These are phyloP conservation scores for Pangasius macronema DNA, from an alignment of 2,797 vertebrate genomes.

Conservation along the genomic window DNA sequence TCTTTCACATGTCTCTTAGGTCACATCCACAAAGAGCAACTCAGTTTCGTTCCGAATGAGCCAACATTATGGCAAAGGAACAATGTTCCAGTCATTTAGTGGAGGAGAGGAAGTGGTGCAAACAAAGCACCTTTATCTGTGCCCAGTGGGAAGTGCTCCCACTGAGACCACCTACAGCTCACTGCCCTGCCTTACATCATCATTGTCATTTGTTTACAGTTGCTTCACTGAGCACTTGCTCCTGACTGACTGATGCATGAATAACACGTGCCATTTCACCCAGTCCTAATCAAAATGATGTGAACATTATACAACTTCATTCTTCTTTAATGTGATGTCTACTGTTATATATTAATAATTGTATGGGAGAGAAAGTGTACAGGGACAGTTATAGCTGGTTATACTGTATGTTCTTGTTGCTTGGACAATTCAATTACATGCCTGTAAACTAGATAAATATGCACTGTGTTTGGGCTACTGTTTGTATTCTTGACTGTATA, in stretches of 20 bases:
- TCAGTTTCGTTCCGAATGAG: constrained; percentile 48
- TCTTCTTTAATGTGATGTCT: background rate
- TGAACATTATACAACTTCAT: background rate
- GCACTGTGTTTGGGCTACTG: background rate
- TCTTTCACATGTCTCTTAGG: constrained; percentile 36
- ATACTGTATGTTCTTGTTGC: background rate
- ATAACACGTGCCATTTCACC: constrained; percentile 14
- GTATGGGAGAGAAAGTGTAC: background rate
- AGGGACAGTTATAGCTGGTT: background rate
- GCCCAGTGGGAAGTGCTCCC: constrained; percentile 47
- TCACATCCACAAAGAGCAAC: constrained; percentile 54
- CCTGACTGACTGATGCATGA: constrained; percentile 22
- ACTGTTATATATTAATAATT: background rate
- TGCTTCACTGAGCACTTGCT: constrained; percentile 42
- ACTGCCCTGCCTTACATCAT: constrained; percentile 50
- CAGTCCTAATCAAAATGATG: background rate
- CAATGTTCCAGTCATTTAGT: constrained; percentile 57
- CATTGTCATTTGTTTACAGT: constrained; percentile 40
- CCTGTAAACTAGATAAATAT: constrained; percentile 5
- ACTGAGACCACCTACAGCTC: constrained; percentile 46
- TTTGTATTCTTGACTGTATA: background rate
- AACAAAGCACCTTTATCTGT: constrained; percentile 60
- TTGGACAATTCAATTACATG: background rate
- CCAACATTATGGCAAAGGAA: constrained; percentile 54
- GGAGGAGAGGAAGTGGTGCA: constrained; percentile 52